phyloP scores from a whole-genome alignment of 2,113 vertebrate genomes.

The Dipodomys ordii region DNA sequence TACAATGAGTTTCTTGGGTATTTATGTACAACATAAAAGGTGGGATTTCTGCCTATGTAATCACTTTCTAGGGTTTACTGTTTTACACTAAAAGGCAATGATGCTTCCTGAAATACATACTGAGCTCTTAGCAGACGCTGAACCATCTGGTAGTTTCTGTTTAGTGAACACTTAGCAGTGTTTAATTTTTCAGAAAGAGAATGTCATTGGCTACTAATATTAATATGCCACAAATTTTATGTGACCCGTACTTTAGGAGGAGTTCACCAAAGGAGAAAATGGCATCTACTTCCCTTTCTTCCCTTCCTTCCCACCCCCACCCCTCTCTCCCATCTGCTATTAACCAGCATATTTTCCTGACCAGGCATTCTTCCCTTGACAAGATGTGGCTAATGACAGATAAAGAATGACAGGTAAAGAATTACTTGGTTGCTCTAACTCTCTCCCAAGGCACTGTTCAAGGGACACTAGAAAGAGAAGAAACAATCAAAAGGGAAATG shows the following conservation, averaged over 20 bases:
- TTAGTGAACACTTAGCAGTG: conserved; percentile 28
- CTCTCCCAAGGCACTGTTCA: conserved; percentile 1
- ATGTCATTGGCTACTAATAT: neutral
- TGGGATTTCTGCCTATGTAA: conserved; percentile 6
- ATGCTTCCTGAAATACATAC: conserved; percentile 40
- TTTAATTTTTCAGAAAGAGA: conserved; percentile 45
- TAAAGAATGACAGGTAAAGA: neutral
- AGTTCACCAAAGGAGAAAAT: conserved; percentile 31
- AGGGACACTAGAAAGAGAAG: neutral
- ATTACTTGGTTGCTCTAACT: neutral
- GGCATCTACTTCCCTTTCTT: neutral
- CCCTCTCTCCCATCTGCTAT: too few species aligned
- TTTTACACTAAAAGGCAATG: neutral
- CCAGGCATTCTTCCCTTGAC: neutral
- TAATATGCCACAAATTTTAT: neutral
- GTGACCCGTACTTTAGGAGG: neutral
- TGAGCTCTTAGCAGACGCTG: conserved; percentile 11
- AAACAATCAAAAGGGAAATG: too few species aligned
- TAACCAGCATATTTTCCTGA: neutral
- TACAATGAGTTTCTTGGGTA: neutral
- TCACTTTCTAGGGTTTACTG: neutral
- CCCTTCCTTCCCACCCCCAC: neutral
- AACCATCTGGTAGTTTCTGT: neutral
- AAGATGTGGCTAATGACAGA: conserved; percentile 11
- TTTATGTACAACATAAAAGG: neutral